Percentiles rank a stretch among this genome's conserved stretches.
Conservation (phyloP, 2,888 invertebrate species). For the Pilophorus perplexus region DNA sequence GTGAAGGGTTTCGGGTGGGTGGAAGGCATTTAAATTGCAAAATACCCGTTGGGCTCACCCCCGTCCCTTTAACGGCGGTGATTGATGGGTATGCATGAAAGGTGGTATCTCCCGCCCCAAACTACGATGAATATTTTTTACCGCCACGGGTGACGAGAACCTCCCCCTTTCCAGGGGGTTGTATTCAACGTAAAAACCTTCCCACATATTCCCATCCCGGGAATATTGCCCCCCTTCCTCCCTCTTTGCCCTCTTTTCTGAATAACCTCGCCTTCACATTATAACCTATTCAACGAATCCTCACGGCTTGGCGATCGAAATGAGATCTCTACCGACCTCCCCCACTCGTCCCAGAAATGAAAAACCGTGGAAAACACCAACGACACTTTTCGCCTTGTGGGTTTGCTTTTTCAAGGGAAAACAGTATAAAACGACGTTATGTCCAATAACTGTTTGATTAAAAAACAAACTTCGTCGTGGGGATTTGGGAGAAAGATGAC, state of each 20-base stretch:
- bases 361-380: neutral
- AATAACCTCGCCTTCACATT: neutral
- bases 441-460: too few relatives aligned
- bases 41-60: slow-evolving; percentile 4
- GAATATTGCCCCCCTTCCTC: slow-evolving; percentile 2
- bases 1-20: slow-evolving; percentile 15
- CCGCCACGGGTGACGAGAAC: slow-evolving; percentile 23
- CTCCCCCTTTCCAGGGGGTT: slow-evolving; percentile 12
- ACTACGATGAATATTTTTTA: slow-evolving; percentile 34
- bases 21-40: slow-evolving; percentile 31
- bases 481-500: too few relatives aligned
- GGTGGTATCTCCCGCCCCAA: slow-evolving; percentile 26
- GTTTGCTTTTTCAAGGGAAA: neutral
- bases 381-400: slow-evolving; percentile 8
- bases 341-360: neutral
- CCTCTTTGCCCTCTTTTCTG: neutral
- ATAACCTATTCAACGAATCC: slow-evolving; percentile 16
- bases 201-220: slow-evolving; percentile 22
- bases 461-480: too few relatives aligned
- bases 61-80: neutral
- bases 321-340: neutral
- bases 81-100: slow-evolving; percentile 23
- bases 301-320: slow-evolving; percentile 9
- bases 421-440: too few relatives aligned
- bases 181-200: slow-evolving; percentile 26